A percentile compares a stretch with the other conserved stretches of the same genome.
phyloP scores from a whole-genome alignment of 2,888 invertebrate genomes.

The Ctenicera cuprea region DNA sequence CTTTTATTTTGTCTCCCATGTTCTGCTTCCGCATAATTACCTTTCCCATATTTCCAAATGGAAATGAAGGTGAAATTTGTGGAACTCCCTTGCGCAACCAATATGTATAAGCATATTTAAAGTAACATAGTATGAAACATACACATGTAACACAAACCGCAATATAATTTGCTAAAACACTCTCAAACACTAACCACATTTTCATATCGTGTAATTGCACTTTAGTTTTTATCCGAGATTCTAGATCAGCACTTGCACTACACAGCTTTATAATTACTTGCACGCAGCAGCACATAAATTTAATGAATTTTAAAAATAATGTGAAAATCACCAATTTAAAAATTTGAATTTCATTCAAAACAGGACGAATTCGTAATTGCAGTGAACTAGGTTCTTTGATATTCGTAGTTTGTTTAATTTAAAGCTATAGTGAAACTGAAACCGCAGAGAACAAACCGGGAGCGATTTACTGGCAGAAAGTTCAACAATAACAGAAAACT shows the following conservation, averaged over 20 bases:
- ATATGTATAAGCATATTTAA: constrained; percentile 74
- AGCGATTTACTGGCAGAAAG: not conserved
- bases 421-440: too few relatives aligned
- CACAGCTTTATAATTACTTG: too few relatives aligned
- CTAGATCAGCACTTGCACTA: too few relatives aligned
- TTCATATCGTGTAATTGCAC: not conserved
- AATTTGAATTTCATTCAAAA: too few relatives aligned
- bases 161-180: constrained; percentile 1
- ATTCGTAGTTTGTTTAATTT: too few relatives aligned
- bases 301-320: too few relatives aligned
- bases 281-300: too few relatives aligned
- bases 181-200: not conserved
- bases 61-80: constrained; percentile 76
- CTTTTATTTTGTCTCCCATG: constrained; percentile 78
- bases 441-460: not conserved
- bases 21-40: constrained; percentile 76
- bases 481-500: not conserved
- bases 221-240: too few relatives aligned
- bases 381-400: too few relatives aligned
- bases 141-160: not conserved
- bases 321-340: too few relatives aligned
- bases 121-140: constrained; percentile 62
- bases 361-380: too few relatives aligned
- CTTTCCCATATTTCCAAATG: constrained; percentile 78
- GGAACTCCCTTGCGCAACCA: constrained; percentile 78